phyloP scores from a whole-genome alignment of 1,140 invertebrate genomes.

The Calliopsis andreniformis region DNA sequence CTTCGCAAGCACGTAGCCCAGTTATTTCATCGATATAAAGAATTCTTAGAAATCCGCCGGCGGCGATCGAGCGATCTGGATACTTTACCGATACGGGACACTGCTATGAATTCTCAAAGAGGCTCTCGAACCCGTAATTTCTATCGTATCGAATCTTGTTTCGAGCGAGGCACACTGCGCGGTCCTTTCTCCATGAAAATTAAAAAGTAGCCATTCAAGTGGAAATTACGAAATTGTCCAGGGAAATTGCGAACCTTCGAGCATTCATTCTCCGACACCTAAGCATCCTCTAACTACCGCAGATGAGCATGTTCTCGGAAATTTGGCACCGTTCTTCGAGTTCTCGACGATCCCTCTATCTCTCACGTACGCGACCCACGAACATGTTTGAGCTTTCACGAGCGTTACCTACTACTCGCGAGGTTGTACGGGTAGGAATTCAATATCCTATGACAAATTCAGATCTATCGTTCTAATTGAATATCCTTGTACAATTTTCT shows the following conservation, averaged over 20 bases:
- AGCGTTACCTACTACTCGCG: slow-evolving; percentile 24
- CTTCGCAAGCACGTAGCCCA: slow-evolving; percentile 41
- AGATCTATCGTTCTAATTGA: slow-evolving; percentile 16
- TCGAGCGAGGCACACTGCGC: too few relatives aligned
- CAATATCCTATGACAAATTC: slow-evolving; percentile 10
- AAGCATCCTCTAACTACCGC: slow-evolving; percentile 6
- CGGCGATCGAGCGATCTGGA: slow-evolving; percentile 57
- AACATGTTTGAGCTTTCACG: slow-evolving; percentile 32
- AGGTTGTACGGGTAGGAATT: slow-evolving; percentile 1
- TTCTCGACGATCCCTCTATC: neutral
- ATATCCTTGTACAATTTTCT: neutral
- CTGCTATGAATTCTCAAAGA: slow-evolving; percentile 54
- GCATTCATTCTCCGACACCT: neutral
- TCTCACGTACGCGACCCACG: slow-evolving; percentile 15
- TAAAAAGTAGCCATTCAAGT: too few relatives aligned
- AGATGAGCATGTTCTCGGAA: slow-evolving; percentile 13
- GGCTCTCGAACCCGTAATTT: slow-evolving; percentile 6
- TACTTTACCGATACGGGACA: slow-evolving; percentile 55
- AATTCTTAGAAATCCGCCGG: slow-evolving; percentile 52
- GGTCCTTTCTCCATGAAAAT: too few relatives aligned
- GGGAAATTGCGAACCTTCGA: neutral
- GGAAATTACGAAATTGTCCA: neutral
- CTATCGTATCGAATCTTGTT: too few relatives aligned
- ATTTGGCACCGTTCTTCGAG: slow-evolving; percentile 40
- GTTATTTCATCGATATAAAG: slow-evolving; percentile 54